These are phyloP conservation scores for Rhagonycha fulva DNA, from an alignment of 2,888 invertebrate species.

Conservation along the genomic window DNA sequence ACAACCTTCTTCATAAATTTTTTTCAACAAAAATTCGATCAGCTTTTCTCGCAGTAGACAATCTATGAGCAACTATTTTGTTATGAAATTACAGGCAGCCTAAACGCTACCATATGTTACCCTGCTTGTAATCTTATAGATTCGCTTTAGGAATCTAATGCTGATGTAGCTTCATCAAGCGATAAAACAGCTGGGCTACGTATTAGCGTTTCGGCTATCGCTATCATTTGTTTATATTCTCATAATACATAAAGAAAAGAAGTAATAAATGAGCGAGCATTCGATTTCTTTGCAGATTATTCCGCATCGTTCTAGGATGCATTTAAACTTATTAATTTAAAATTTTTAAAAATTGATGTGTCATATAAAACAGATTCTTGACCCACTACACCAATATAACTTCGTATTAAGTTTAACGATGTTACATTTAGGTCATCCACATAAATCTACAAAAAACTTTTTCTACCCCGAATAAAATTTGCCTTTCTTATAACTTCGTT, in stretches of 20 bases:
- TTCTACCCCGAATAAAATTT: conserved; percentile 59
- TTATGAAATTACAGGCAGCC: conserved; percentile 61
- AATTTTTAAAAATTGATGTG: conserved; percentile 85
- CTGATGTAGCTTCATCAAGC: conserved; percentile 88
- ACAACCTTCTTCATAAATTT: too few species aligned
- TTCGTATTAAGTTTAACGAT: conserved; percentile 76
- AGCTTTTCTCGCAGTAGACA: conserved; percentile 82
- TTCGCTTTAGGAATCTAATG: too few species aligned
- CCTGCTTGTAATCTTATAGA: too few species aligned
- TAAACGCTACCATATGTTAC: too few species aligned
- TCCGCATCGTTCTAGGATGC: conserved; percentile 75
- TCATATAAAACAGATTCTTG: conserved; percentile 93
- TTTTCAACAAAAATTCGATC: too few species aligned
- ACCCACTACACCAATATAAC: conserved; percentile 84
- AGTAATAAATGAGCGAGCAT: conserved; percentile 83
- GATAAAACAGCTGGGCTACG: conserved; percentile 77
- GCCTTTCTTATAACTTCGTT: conserved; percentile 64
- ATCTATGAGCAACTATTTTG: conserved; percentile 83
- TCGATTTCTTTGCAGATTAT: conserved; percentile 78
- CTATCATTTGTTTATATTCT: conserved; percentile 89
- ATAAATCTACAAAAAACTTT: conserved; percentile 56
- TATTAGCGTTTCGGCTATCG: conserved; percentile 84
- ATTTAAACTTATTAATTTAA: conserved; percentile 81
- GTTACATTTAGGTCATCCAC: conserved; percentile 72
- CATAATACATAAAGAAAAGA: conserved; percentile 80